Conservation (phyloP, 2,797 vertebrate genomes). For the Anguilla anguilla region DNA sequence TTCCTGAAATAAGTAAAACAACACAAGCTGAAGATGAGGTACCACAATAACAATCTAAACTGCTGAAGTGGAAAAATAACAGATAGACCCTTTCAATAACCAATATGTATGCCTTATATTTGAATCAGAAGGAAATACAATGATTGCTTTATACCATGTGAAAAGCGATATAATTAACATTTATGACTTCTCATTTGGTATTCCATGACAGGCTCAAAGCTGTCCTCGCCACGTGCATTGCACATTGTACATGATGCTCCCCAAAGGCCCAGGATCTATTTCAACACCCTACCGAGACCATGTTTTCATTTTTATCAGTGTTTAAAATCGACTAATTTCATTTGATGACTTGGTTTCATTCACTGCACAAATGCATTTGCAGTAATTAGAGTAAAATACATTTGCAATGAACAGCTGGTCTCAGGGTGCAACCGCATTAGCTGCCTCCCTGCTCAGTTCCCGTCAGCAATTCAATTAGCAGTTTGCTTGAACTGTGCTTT, state of each 20-base stretch:
- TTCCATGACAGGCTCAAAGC: not conserved
- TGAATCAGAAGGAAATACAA: too few relatives aligned
- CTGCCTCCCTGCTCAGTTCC: not conserved
- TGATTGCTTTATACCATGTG: not conserved
- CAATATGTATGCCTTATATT: not conserved
- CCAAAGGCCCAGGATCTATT: not conserved
- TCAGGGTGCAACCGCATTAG: not conserved
- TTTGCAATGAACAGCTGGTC: not conserved
- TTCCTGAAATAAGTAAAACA: constrained; percentile 21
- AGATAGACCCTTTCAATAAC: not conserved
- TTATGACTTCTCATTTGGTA: not conserved
- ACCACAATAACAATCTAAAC: not conserved
- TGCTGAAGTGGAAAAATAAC: not conserved
- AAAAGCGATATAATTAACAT: not conserved
- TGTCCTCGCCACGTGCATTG: not conserved
- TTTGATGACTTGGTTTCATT: not conserved
- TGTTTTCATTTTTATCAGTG: not conserved
- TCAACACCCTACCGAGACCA: not conserved
- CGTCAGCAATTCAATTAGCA: not conserved
- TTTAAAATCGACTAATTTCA: not conserved
- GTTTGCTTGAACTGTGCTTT: not conserved
- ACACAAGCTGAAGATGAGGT: not conserved
- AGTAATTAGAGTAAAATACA: not conserved
- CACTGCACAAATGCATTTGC: not conserved
- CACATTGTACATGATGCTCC: not conserved